These are phyloP conservation scores for Cheumatopsyche charites DNA, from an alignment of 1,140 invertebrate genomes.

Conservation along the genomic window DNA sequence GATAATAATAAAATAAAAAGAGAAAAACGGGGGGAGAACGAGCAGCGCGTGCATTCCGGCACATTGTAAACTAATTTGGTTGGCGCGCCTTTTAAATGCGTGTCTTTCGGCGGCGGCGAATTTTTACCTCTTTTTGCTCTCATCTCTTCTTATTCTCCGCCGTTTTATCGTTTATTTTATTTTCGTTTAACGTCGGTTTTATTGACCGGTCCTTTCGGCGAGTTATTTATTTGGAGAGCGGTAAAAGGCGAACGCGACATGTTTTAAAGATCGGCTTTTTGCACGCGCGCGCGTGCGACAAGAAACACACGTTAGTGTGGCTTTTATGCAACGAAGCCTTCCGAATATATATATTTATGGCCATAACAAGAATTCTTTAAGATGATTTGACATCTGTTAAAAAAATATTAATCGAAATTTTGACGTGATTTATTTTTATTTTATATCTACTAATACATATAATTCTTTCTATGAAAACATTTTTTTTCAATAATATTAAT, in stretches of 20 bases:
- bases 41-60: conserved; percentile 39
- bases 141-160: not conserved
- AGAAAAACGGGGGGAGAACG: not conserved
- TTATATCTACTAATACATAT: no score
- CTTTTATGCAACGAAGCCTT: no score
- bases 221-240: conserved; percentile 28
- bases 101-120: not conserved
- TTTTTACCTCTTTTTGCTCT: not conserved
- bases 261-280: conserved; percentile 28
- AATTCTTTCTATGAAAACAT: no score
- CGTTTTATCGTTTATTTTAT: not conserved
- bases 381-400: no score
- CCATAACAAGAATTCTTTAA: no score
- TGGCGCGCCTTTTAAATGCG: conserved; percentile 25
- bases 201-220: conserved; percentile 13
- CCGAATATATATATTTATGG: no score
- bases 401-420: no score
- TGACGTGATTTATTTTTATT: no score
- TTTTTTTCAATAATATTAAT: no score
- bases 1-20: no score
- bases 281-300: not conserved
- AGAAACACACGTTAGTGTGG: not conserved
- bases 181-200: conserved; percentile 7
- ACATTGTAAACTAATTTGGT: conserved; percentile 42
- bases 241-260: conserved; percentile 25